Percentiles rank a stretch among this genome's conserved stretches.
These are phyloP conservation scores for Austrolebias charrua DNA, from an alignment of 2,797 vertebrate species.

Conservation along the genomic window DNA sequence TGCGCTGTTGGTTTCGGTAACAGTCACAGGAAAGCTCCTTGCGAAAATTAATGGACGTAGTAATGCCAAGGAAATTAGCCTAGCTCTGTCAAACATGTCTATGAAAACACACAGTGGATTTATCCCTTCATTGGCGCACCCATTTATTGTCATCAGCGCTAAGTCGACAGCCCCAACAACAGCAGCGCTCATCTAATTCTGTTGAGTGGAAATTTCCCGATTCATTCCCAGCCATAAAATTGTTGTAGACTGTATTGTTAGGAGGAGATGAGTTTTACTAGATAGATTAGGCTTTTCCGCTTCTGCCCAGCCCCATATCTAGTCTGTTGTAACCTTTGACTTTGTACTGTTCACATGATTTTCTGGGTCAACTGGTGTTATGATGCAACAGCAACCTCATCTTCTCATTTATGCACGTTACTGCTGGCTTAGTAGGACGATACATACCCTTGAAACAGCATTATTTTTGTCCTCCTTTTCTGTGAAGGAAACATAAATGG, in stretches of 20 bases:
- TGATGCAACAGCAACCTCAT: conserved; percentile 50
- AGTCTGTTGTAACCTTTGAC: conserved; percentile 44
- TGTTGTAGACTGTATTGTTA: conserved; percentile 40
- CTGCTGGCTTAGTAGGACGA: conserved; percentile 48
- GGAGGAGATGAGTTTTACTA: conserved; percentile 53
- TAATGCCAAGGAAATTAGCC: conserved; percentile 63
- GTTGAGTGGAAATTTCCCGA: conserved; percentile 55
- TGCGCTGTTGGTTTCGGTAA: conserved; percentile 62
- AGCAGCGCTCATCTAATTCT: conserved; percentile 54
- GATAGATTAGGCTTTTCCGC: conserved; percentile 48
- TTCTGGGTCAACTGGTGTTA: conserved; percentile 43
- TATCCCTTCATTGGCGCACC: conserved; percentile 62
- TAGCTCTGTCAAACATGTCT: conserved; percentile 66
- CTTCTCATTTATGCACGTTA: conserved; percentile 42
- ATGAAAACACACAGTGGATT: conserved; percentile 67
- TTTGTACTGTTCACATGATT: conserved; percentile 48
- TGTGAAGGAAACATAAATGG: conserved; percentile 51
- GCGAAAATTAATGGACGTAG: conserved; percentile 55
- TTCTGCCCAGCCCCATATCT: background rate
- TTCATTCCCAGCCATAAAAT: conserved; percentile 58
- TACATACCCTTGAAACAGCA: conserved; percentile 48
- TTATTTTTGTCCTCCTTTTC: conserved; percentile 32
- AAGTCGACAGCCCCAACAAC: conserved; percentile 54
- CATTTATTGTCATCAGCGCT: conserved; percentile 58
- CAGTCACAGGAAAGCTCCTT: conserved; percentile 48